Conservation (phyloP, 2,888 invertebrate species). For the Apocheima hispidaria region DNA sequence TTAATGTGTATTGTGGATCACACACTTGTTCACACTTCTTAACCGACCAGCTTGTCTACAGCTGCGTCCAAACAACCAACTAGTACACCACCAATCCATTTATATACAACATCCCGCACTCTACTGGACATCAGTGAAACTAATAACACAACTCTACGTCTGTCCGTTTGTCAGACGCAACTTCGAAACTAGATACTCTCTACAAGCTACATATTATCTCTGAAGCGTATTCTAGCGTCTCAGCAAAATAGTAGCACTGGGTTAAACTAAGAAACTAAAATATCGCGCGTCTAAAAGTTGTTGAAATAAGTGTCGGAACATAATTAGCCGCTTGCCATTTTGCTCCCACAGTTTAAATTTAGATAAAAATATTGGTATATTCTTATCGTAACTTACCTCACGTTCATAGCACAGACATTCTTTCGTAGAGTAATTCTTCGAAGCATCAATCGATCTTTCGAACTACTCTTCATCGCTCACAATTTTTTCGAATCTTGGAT, state of each 20-base stretch:
- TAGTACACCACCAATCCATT: constrained; percentile 8
- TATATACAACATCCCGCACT: constrained; percentile 3
- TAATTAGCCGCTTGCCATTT: too few species aligned
- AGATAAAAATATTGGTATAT: too few species aligned
- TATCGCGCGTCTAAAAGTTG: not conserved
- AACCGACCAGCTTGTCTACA: not conserved
- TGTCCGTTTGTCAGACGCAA: constrained; percentile 4
- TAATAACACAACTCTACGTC: constrained; percentile 39
- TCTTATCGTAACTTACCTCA: too few species aligned
- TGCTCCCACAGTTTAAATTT: too few species aligned
- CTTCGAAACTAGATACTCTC: constrained; percentile 3
- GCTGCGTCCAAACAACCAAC: constrained; percentile 9
- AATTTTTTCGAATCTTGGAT: too few species aligned
- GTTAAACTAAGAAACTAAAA: not conserved
- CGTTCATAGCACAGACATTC: too few species aligned
- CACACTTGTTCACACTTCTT: too few species aligned
- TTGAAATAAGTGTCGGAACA: not conserved
- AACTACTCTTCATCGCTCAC: too few species aligned
- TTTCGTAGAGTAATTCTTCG: too few species aligned
- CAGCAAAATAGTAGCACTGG: not conserved
- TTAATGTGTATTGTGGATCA: too few species aligned
- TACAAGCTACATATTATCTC: not conserved
- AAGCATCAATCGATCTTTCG: too few species aligned
- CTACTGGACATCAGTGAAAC: constrained; percentile 29
- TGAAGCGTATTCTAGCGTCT: constrained; percentile 2